phyloP scores from a whole-genome alignment of 2,113 vertebrate genomes.

The Echinops telfairi region DNA sequence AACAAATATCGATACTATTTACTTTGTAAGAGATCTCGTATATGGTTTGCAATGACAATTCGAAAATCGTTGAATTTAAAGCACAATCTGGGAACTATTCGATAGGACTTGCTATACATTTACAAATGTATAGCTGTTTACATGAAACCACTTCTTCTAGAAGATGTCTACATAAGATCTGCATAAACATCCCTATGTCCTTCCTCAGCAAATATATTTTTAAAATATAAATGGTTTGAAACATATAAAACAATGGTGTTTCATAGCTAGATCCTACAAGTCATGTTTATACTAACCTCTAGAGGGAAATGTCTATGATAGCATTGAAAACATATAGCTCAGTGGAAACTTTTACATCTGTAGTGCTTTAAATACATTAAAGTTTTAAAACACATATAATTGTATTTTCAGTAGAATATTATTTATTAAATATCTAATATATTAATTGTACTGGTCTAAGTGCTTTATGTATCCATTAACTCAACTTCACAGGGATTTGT shows the following conservation, averaged over 20 bases:
- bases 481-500: not conserved
- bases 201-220: not conserved
- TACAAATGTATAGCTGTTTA: not conserved
- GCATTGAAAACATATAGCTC: not conserved
- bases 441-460: not conserved
- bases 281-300: not conserved
- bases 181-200: not conserved
- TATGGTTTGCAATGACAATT: not conserved
- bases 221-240: not conserved
- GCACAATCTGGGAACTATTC: constrained; percentile 6
- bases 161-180: not conserved
- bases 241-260: not conserved
- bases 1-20: constrained; percentile 4
- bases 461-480: not conserved
- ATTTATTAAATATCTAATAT: not conserved
- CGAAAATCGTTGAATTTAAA: constrained; percentile 46
- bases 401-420: not conserved
- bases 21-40: not conserved
- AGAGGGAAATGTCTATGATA: not conserved
- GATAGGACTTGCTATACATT: not conserved
- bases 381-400: not conserved
- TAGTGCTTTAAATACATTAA: not conserved
- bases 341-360: not conserved
- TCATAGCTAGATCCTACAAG: not conserved
- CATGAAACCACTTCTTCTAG: not conserved